Base-by-base conservation (phyloP, 2,797 vertebrate genomes). In the Amblyraja radiata region DNA sequence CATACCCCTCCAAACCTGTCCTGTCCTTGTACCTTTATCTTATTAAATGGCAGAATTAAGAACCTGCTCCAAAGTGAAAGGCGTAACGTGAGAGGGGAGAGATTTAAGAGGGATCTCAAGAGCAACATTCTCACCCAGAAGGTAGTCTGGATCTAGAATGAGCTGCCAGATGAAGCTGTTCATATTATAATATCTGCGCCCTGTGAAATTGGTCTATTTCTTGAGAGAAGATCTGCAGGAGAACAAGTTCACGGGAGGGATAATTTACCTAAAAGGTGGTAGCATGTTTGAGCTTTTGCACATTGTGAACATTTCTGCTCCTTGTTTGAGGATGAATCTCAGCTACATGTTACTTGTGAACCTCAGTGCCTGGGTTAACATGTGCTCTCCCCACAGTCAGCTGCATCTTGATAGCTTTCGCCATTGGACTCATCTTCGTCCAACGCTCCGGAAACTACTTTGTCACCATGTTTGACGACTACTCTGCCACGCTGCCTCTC, bases 371-470 rank as follows among this genome's bases (percentile, higher is more conserved):
- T 65, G 3, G n/a, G 61, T 3, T 88, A 54, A 54, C 46, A 54
- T 88, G 28, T 63, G 63, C 61, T 88, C 32, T 68, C 36, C 28
- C n/a, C 61, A 1, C 94, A 98, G 98, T 96, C 91, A 58, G 95
- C 93, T 94, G 95, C 95, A 98, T 97, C 93, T 0, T 93, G 16
- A 0, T 95, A 1, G 97, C 97, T 93, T 98, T 97, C 68, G 2
- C 97, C 93, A 94, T 97, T 0, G 97, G 98, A 91, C 95, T 98
- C 36, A 11, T 97, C 93, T 98, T 98, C 94, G 96, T 96, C 10
- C 97, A 96, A 93, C 96, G 97, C 46, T 96, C 96, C n/a, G 97
- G 98, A 79, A 96, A 96, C 96, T 98, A 98, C 95, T 98, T 97
- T 93, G 96, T 97, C 65, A 74, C 93, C 23, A 97, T 97, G 97